Conservation (phyloP, 2,888 invertebrate genomes). For the Deroplatys truncata region DNA sequence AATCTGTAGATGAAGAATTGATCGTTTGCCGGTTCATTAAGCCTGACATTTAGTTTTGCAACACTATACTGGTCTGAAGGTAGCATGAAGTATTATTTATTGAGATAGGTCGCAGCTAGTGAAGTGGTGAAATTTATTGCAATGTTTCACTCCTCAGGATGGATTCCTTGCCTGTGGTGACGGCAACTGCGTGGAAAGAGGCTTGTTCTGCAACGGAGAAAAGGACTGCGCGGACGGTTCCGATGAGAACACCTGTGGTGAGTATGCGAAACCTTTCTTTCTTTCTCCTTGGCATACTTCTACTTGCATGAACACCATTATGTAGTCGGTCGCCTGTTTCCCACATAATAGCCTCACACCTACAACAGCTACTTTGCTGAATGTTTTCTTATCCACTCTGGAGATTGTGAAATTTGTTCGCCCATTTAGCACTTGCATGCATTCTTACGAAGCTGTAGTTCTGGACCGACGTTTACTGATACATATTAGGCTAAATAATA, state of each 20-base stretch:
- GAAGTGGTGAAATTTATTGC: not conserved
- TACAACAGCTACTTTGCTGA: no score
- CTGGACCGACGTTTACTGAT: no score
- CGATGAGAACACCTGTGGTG: conserved; percentile 87
- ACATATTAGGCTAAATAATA: no score
- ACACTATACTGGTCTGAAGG: not conserved
- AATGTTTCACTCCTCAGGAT: conserved; percentile 50
- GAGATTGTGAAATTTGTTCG: no score
- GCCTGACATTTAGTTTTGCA: not conserved
- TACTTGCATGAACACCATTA: not conserved
- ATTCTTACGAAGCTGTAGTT: no score
- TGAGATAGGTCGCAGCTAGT: not conserved
- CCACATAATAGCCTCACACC: not conserved
- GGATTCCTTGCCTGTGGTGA: conserved; percentile 86
- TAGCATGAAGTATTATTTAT: not conserved
- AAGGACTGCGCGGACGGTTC: conserved; percentile 85
- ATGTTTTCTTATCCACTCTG: no score
- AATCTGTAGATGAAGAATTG: no score
- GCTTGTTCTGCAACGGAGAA: conserved; percentile 89
- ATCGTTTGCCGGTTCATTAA: not conserved
- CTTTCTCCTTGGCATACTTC: not conserved
- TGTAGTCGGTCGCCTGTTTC: not conserved
- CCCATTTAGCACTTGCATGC: no score
- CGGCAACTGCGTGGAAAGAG: conserved; percentile 78
- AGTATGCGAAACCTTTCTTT: conserved; percentile 43